These are phyloP conservation scores for Heteromurus nitidus DNA, from an alignment of 2,888 invertebrate genomes.

Conservation along the genomic window DNA sequence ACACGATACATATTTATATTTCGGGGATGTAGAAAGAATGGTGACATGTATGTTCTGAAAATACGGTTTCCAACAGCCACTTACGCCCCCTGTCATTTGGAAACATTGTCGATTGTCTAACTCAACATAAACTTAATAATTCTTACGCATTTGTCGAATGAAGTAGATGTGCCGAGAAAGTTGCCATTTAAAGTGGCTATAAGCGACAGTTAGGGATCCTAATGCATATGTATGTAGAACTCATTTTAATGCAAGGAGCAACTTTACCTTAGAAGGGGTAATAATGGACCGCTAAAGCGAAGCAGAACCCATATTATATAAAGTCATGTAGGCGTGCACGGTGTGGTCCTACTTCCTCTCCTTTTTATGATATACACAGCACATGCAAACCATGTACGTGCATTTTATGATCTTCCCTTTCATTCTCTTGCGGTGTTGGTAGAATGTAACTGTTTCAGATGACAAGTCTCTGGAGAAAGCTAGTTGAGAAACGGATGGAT, in stretches of 20 bases:
- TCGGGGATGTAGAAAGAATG: no score
- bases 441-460: slow-evolving; percentile 30
- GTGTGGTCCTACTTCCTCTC: neutral
- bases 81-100: no score
- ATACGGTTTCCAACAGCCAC: no score
- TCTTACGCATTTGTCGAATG: no score
- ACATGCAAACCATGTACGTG: slow-evolving; percentile 8
- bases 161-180: neutral
- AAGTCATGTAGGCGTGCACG: no score
- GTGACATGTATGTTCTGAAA: no score
- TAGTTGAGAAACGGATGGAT: slow-evolving; percentile 29
- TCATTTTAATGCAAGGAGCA: slow-evolving; percentile 55
- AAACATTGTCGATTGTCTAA: no score
- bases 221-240: neutral
- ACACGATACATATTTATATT: no score
- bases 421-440: neutral
- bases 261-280: slow-evolving; percentile 46
- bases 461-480: slow-evolving; percentile 45
- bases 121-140: no score
- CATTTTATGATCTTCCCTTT: slow-evolving; percentile 6
- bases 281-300: slow-evolving; percentile 23
- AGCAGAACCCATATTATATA: no score
- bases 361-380: no score
- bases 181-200: neutral
- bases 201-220: neutral